Evolutionary conservation across 2,113 vertebrate genomes (phyloP).

Genomic region (Erinaceus europaeus): DNA sequence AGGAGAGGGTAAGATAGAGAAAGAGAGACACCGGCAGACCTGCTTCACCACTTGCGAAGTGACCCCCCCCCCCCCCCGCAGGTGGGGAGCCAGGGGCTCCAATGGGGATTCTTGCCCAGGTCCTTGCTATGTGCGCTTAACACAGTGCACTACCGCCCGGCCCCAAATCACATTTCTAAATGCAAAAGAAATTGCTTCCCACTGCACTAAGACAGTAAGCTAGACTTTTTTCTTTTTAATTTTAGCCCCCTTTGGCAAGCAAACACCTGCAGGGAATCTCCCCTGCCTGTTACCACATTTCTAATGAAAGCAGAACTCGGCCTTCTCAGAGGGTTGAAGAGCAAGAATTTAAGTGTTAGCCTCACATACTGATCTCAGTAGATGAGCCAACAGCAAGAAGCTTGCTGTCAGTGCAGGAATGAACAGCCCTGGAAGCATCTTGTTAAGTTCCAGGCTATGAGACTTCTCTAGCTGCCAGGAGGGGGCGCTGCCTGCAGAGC

Average conservation of each 20-base stretch:
- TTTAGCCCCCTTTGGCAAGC: not conserved
- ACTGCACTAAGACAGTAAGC: not conserved
- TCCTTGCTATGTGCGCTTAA: too few species aligned
- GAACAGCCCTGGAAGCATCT: rapidly evolving
- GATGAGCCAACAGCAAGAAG: not conserved
- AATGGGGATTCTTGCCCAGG: too few species aligned
- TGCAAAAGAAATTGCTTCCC: not conserved
- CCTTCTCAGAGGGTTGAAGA: not conserved
- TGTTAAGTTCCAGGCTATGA: too few species aligned
- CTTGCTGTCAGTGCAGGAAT: not conserved
- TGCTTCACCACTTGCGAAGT: too few species aligned
- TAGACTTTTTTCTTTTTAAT: not conserved
- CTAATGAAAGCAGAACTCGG: not conserved
- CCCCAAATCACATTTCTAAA: not conserved
- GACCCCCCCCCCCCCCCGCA: too few species aligned
- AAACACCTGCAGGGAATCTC: not conserved
- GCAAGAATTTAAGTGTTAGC: not conserved
- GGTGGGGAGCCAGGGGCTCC: too few species aligned
- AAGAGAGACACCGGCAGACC: too few species aligned
- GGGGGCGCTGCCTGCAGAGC: not conserved
- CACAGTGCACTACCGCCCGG: too few species aligned
- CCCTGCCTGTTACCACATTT: not conserved
- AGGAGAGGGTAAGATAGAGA: too few species aligned
- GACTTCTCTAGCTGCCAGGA: too few species aligned
- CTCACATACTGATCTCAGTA: not conserved